Conservation (phyloP, 2,113 vertebrate species). For the Carassius carassius region DNA sequence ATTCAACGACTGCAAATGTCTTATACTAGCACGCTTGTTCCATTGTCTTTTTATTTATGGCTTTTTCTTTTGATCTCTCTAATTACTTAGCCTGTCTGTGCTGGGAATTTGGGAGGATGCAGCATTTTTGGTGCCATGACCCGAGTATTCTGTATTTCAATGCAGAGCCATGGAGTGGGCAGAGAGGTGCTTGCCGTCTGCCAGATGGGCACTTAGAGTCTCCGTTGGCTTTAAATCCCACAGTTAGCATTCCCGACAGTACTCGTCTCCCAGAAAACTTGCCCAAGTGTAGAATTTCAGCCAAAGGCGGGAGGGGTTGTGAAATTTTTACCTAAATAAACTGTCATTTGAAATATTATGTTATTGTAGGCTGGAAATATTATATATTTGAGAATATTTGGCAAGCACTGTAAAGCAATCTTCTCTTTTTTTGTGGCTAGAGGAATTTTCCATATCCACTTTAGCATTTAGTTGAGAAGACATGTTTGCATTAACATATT, state of each 20-base stretch:
- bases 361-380: slow-evolving; percentile 12
- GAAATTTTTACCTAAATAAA: slow-evolving; percentile 14
- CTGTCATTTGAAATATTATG: neutral
- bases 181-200: slow-evolving; percentile 56
- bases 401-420: neutral
- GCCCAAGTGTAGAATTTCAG: slow-evolving; percentile 36
- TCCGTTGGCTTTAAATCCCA: slow-evolving; percentile 23
- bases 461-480: neutral
- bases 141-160: slow-evolving; percentile 52
- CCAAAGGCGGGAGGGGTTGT: slow-evolving; percentile 1
- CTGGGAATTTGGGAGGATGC: slow-evolving; percentile 12
- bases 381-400: neutral
- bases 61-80: neutral
- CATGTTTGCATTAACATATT: slow-evolving; percentile 15
- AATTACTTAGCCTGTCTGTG: slow-evolving; percentile 16
- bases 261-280: slow-evolving; percentile 35
- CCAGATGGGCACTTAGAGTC: slow-evolving; percentile 45
- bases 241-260: slow-evolving; percentile 23
- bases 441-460: neutral
- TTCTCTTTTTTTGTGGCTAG: slow-evolving; percentile 11
- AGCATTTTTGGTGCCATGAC: slow-evolving; percentile 5
- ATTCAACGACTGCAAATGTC: neutral
- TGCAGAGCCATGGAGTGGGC: slow-evolving; percentile 63
- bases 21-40: neutral
- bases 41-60: slow-evolving; percentile 18